Evolutionary conservation across 2,113 vertebrate genomes (phyloP), one percentile per base, ranked within the genome.

Genomic region (Pardalotus punctatus): DNA sequence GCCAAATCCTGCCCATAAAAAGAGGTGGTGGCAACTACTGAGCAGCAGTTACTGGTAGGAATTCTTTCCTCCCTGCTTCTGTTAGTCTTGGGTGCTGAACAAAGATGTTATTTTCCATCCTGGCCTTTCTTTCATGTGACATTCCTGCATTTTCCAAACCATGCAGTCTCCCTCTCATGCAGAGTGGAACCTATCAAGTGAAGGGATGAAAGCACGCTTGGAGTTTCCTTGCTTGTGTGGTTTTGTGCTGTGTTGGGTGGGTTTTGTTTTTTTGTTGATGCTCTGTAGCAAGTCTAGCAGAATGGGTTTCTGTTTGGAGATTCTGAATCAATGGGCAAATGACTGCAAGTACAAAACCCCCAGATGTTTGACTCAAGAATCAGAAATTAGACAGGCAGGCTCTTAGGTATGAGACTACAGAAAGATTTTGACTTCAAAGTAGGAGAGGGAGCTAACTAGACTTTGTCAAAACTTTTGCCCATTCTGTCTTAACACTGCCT

Each of bases 371-470:
- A 43, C 2, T 40, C 57, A 25, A 40, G 58, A 88, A 66, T 29
- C 54, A 70, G 79, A 38, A 83, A 53, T 88, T 22, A 42, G 71
- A 13, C 18, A 40, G n/a, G 7, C 40, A 57, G n/a, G 6, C 35
- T 40, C 43, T 42, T 53, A 18, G 1, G 18, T 6, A 8, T 17
- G 29, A 64, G 31, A 14, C 42, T 70, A 1, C 0, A 0, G 45
- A 66, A 92, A 33, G 45, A 43, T 78, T 92, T 81, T 80, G 10
- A 18, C 19, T 81, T 73, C 12, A 17, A 1, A 79, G 42, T 22
- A 84, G 83, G 43, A 72, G 43, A 70, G 27, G 29, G 53, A 85
- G 10, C 64, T 58, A 51, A 51, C 29, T 62, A 9, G 3, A 9
- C 24, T 70, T 71, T 21, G 14, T 84, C 65, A 74, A 85, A 91